Evolutionary conservation across 2,113 vertebrate species (phyloP).

Genomic region (Setophaga kirtlandii): DNA sequence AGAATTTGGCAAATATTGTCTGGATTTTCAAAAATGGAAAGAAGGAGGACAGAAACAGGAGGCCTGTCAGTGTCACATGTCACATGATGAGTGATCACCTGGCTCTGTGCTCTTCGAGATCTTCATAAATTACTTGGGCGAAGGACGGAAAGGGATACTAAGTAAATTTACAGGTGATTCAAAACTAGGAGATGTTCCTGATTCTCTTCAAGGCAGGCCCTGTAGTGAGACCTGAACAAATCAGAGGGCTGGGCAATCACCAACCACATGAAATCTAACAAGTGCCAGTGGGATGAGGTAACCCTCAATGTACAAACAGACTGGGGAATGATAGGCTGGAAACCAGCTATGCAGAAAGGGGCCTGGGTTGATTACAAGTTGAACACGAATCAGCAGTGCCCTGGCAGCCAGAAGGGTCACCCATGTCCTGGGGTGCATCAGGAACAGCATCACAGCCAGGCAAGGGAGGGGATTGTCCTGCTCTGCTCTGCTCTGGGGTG

Average conservation of each 20-base stretch:
- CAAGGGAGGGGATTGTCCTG: neutral
- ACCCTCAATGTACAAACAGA: neutral
- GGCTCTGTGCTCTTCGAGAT: neutral
- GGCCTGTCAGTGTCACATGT: neutral
- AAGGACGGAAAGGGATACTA: neutral
- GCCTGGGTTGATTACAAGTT: rapidly evolving
- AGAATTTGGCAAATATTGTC: neutral
- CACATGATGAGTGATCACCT: neutral
- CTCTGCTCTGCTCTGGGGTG: rapidly evolving
- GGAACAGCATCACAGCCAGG: rapidly evolving
- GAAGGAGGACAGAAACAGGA: neutral
- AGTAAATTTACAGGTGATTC: neutral
- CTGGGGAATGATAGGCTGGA: neutral
- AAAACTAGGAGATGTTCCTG: neutral
- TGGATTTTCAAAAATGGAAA: neutral
- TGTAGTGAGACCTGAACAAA: neutral
- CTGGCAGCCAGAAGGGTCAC: neutral
- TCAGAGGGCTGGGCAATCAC: neutral
- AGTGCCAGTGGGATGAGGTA: rapidly evolving
- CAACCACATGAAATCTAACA: neutral
- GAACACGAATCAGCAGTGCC: rapidly evolving
- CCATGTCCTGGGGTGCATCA: rapidly evolving
- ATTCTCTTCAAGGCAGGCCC: neutral
- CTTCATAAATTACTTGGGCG: rapidly evolving
- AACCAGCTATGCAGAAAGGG: neutral